Evolutionary conservation across 2,888 invertebrate species (phyloP).

Genomic region (Erebia aethiops): DNA sequence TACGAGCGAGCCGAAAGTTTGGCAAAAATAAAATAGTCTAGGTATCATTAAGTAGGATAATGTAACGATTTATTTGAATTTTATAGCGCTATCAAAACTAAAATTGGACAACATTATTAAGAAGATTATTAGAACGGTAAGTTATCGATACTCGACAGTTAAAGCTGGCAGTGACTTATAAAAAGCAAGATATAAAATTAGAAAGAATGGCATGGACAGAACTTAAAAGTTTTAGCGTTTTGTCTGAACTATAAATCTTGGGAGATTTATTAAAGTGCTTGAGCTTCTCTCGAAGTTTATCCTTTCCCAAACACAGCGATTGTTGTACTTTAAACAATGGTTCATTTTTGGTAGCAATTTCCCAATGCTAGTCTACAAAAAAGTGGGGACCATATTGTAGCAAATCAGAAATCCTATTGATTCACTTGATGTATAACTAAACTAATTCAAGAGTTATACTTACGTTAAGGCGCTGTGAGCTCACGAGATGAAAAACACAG

Average conservation of each 20-base stretch:
- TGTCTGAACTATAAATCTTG: too few species aligned
- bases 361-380: neutral
- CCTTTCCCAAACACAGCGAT: neutral
- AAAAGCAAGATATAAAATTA: too few species aligned
- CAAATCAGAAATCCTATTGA: neutral
- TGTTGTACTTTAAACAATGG: neutral
- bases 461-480: too few species aligned
- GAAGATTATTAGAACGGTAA: too few species aligned
- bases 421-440: neutral
- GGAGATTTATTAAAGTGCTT: neutral
- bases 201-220: too few species aligned
- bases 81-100: neutral
- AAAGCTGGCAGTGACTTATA: too few species aligned
- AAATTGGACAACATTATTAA: neutral
- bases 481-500: too few species aligned
- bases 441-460: neutral
- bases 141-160: too few species aligned
- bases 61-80: conserved; percentile 4
- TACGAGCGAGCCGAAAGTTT: conserved; percentile 34
- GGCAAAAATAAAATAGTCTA: conserved; percentile 28
- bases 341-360: neutral
- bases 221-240: too few species aligned
- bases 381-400: neutral
- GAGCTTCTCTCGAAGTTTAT: neutral
- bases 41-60: conserved; percentile 40